phyloP scores from a whole-genome alignment of 2,888 invertebrate genomes.

The Bugula neritina region DNA sequence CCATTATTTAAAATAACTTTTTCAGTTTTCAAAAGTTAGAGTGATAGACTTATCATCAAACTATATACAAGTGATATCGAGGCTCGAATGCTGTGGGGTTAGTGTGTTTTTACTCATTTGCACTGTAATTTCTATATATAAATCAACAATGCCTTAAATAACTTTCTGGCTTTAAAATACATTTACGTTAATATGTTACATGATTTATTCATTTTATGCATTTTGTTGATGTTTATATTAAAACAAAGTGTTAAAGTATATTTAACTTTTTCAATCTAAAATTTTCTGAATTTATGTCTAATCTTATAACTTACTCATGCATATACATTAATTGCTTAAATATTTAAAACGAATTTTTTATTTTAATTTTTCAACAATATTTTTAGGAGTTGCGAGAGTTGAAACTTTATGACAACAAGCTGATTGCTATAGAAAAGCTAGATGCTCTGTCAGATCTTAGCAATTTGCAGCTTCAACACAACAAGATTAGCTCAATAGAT shows the following conservation, averaged over 20 bases:
- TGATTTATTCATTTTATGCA: no score
- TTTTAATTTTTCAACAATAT: no score
- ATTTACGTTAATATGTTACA: no score
- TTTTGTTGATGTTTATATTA: no score
- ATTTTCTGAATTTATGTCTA: not conserved
- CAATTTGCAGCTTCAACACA: constrained; percentile 46
- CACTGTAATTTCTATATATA: not conserved
- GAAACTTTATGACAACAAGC: constrained; percentile 44
- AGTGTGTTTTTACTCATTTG: no score
- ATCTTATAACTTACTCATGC: not conserved
- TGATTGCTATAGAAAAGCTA: constrained; percentile 38
- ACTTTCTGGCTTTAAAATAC: not conserved
- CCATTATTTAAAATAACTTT: no score
- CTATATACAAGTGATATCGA: constrained; percentile 38
- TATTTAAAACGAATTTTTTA: not conserved
- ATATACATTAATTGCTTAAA: not conserved
- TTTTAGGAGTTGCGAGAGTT: constrained; percentile 42
- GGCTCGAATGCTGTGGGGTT: constrained; percentile 38
- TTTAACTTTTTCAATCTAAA: not conserved
- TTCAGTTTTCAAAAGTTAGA: constrained; percentile 41
- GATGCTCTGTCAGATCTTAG: constrained; percentile 44
- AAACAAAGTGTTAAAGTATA: not conserved
- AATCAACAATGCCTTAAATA: not conserved
- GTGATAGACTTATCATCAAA: constrained; percentile 44
- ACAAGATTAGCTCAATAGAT: constrained; percentile 42